Base-by-base conservation (phyloP, 2,888 invertebrate species). In the Drosophila acutilabella region DNA sequence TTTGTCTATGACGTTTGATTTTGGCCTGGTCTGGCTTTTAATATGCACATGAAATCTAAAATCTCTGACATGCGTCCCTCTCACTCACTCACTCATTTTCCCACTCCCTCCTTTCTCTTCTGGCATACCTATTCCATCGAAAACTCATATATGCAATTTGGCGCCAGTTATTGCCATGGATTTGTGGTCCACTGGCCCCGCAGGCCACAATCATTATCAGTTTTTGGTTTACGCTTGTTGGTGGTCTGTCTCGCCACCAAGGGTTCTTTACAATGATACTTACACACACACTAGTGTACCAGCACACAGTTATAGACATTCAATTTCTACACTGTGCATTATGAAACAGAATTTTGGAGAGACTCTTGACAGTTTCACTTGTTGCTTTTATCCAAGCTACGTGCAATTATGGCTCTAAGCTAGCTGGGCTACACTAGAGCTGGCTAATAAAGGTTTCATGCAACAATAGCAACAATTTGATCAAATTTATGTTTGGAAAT, bases 141-240 rank as follows among this genome's bases (percentile, higher is more conserved):
- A 80, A 80, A 64, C 74, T 67, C 75, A 74, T 74, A 77, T 80
- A 47, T 45, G 77, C 78, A 72, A 64, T 62, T 79, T 73, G 81
- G 69, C 85, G 88, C 83, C 74, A 71, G 88, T 88, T 83, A 88
- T 83, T 83, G 83, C 80, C 80, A 82, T 82, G 77, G 66, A 62
- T 78, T 66, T 72, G 59, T 40, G 51, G 83, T 69, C 53, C 53
- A 54, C 30, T 60, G 50, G 68, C 68, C 76, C 84, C 76, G 74
- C 76, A 69, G 82, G 89, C 87, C 87, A 78, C 89, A 88, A 88
- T 88, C 83, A 84, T 84, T 88, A 84, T 84, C 83, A 88, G 83
- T 88, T 83, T 83, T 88, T 69, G 76, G 71, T 74, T 65, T 76
- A 62, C 66, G 62, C 60, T 54, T 60, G 76, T 71, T 83, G 58